phyloP scores from a whole-genome alignment of 92 coral and sea anemone genomes.

The Umimayanthus kanabou region DNA sequence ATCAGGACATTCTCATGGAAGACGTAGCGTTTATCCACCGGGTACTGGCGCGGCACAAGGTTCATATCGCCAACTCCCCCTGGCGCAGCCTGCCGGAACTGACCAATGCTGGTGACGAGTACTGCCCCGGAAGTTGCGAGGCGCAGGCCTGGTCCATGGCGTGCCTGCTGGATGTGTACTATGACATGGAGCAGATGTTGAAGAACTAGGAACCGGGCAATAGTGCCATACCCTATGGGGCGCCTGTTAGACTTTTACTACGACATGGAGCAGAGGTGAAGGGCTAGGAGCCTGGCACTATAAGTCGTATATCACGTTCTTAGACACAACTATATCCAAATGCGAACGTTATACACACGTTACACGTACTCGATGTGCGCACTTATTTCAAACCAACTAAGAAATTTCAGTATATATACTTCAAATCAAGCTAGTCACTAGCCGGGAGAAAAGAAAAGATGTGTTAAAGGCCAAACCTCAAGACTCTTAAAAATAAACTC shows the following conservation, averaged over 20 bases:
- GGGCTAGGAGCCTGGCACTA: no score
- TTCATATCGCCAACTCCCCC: slow-evolving; percentile 81
- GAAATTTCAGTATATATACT: no score
- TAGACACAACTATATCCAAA: no score
- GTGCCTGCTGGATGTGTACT: slow-evolving; percentile 85
- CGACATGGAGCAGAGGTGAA: neutral
- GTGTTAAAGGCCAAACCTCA: no score
- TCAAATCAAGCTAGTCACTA: no score
- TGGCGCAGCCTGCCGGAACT: slow-evolving; percentile 96
- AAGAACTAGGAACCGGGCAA: neutral
- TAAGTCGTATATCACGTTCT: no score
- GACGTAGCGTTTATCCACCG: slow-evolving; percentile 66
- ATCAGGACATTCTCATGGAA: slow-evolving; percentile 60
- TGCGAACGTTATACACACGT: no score
- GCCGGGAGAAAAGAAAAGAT: no score
- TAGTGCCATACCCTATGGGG: neutral
- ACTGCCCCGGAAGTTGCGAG: slow-evolving; percentile 81
- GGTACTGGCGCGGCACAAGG: slow-evolving; percentile 79
- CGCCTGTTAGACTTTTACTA: neutral
- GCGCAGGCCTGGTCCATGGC: slow-evolving; percentile 98
- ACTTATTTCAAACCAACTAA: no score
- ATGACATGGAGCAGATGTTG: slow-evolving; percentile 80
- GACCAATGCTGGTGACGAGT: slow-evolving; percentile 87
- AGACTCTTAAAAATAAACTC: no score
- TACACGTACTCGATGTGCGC: no score